A percentile compares a stretch with the other conserved stretches of the same genome.
phyloP scores from a whole-genome alignment of 2,113 vertebrate genomes.

The Pan paniscus region DNA sequence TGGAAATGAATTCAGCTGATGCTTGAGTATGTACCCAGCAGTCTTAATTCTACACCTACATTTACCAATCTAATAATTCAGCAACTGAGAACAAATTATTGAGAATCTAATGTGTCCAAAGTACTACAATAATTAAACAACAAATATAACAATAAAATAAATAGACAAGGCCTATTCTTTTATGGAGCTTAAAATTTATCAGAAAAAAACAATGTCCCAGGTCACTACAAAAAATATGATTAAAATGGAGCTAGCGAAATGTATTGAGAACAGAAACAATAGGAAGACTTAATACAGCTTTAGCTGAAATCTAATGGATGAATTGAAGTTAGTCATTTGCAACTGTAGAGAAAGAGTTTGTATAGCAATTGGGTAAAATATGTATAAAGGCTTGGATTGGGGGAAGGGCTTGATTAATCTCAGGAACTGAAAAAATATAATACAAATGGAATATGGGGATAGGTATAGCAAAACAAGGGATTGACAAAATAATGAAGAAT shows the following conservation, averaged over 20 bases:
- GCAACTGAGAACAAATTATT: neutral
- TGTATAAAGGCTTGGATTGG: neutral
- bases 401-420: neutral
- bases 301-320: neutral
- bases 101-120: neutral
- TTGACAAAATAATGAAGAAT: neutral
- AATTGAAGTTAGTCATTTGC: neutral
- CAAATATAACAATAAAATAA: neutral
- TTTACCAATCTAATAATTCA: neutral
- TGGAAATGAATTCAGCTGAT: neutral
- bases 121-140: neutral
- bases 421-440: neutral
- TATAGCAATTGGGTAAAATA: neutral
- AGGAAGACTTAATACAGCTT: neutral
- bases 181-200: neutral
- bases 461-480: neutral
- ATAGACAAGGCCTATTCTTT: neutral
- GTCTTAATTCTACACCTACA: neutral
- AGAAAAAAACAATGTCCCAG: neutral
- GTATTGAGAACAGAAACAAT: neutral
- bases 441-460: neutral
- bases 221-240: neutral
- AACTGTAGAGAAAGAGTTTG: neutral
- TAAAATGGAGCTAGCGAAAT: neutral
- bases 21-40: neutral